Base-by-base conservation (phyloP, 2,113 vertebrate genomes). In the Scatophagus argus region DNA sequence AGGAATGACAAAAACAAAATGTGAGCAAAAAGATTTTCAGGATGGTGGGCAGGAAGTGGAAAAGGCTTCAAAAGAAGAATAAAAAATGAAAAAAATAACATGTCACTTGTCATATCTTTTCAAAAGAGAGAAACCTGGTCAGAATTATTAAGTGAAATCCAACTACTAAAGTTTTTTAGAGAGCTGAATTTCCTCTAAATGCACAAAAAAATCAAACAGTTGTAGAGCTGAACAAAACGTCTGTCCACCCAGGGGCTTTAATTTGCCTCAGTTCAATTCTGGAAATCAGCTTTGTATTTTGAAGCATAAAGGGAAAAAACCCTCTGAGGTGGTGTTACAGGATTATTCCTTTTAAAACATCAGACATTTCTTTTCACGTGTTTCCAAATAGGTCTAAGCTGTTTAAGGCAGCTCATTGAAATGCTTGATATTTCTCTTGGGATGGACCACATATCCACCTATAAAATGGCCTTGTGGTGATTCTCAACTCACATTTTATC, bases 291-390 rank as follows among this genome's bases (percentile, higher is more conserved):
- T 84, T 84, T 80, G 71, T 75, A 72, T 82, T 84, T 67, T 56
- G 39, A 74, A 74, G 58, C 49, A 58, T 6, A 63, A 1, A 23
- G 38, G 9, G 14, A 73, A 63, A 46, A 49, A 74, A 6, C 32
- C 49, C 38, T 46, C 2, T 55, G 59, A 67, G 51, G 62, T 74
- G 34, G 36, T 75, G 60, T 79, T 54, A 27, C 55, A 84, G 77
- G 83, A 82, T 88, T 85, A 84, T 34, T 63, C 27, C 41, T 84
- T 81, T 80, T 44, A 87, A 85, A 65, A 61, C 59, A 54, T 54
- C 52, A 68, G 61, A 72, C 64, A 36, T 72, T 81, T 77, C 21
- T 60, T 56, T 68, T 74, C 64, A 52, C 19, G 0, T 67, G 25
- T 65, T 65, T 74, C 29, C 59, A 65, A 77, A 75, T 14, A 65